These are phyloP conservation scores for Coboldia fuscipes DNA, from an alignment of 1,140 invertebrate genomes.

Conservation along the genomic window DNA sequence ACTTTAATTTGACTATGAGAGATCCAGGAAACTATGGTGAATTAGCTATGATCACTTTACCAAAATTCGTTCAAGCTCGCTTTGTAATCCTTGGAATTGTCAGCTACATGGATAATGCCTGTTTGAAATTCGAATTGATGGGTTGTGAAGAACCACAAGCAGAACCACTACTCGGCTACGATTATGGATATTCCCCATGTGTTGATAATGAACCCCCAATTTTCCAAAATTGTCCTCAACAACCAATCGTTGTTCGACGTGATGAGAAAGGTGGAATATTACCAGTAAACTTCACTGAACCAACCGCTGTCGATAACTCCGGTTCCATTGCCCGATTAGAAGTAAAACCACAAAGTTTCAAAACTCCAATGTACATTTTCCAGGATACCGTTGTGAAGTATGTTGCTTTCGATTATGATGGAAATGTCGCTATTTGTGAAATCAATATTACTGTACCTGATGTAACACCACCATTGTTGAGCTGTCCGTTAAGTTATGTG, in stretches of 20 bases:
- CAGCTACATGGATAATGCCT: constrained; percentile 90
- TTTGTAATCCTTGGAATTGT: constrained; percentile 88
- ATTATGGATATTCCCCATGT: constrained; percentile 84
- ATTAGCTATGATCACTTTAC: constrained; percentile 84
- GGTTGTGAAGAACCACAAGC: constrained; percentile 70
- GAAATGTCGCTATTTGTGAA: constrained; percentile 91
- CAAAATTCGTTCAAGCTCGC: constrained; percentile 77
- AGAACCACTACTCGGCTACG: constrained; percentile 72
- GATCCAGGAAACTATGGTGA: constrained; percentile 88
- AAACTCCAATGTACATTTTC: constrained; percentile 71
- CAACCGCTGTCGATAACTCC: constrained; percentile 81
- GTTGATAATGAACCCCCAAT: constrained; percentile 91
- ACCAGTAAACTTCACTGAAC: constrained; percentile 82
- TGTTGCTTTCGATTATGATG: constrained; percentile 88
- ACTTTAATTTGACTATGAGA: constrained; percentile 81
- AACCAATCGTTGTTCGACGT: constrained; percentile 74
- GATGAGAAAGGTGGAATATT: constrained; percentile 66
- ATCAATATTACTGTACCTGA: constrained; percentile 89
- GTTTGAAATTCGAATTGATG: constrained; percentile 89
- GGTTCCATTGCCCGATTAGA: constrained; percentile 81
- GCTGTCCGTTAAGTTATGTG: constrained; percentile 89
- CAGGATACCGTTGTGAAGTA: constrained; percentile 86
- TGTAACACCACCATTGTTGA: constrained; percentile 79
- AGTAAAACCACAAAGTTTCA: constrained; percentile 77
- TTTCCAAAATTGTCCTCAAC: constrained; percentile 87